Percentiles rank a stretch among this genome's conserved stretches.
These are phyloP conservation scores for Rhopalosiphum maidis DNA, from an alignment of 1,140 invertebrate genomes.

Conservation along the genomic window DNA sequence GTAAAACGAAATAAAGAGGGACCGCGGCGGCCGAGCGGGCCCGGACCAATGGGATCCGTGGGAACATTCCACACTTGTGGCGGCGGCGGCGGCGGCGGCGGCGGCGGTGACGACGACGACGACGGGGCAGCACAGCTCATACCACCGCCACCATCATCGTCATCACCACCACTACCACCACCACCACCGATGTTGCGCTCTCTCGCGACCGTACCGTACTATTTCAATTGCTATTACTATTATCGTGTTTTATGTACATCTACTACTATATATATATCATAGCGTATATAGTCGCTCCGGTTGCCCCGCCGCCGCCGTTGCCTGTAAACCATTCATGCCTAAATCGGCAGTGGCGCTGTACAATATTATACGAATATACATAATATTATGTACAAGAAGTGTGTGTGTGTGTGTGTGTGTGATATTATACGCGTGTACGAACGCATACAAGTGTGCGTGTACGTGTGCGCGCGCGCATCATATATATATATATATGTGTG, in stretches of 20 bases:
- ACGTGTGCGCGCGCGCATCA: not conserved
- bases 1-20: conserved; percentile 8
- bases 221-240: not conserved
- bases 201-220: conserved; percentile 28
- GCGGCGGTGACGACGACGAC: not conserved
- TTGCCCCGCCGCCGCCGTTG: not conserved
- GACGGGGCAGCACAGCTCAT: conserved; percentile 13
- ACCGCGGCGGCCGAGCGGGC: not conserved
- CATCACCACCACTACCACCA: not conserved
- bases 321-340: conserved; percentile 42
- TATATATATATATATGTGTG: not conserved
- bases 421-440: not conserved
- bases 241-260: not conserved
- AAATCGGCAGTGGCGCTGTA: conserved; percentile 46
- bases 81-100: not conserved
- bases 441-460: too few relatives aligned
- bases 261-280: not conserved
- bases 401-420: not conserved
- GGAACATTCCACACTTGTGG: conserved; percentile 55
- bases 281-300: not conserved
- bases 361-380: not conserved
- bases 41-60: conserved; percentile 54
- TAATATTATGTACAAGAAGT: not conserved
- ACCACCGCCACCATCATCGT: not conserved
- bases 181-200: conserved; percentile 28